These are phyloP conservation scores for Brachionus sp. DNA, from an alignment of 1,140 invertebrate species.

Conservation along the genomic window DNA sequence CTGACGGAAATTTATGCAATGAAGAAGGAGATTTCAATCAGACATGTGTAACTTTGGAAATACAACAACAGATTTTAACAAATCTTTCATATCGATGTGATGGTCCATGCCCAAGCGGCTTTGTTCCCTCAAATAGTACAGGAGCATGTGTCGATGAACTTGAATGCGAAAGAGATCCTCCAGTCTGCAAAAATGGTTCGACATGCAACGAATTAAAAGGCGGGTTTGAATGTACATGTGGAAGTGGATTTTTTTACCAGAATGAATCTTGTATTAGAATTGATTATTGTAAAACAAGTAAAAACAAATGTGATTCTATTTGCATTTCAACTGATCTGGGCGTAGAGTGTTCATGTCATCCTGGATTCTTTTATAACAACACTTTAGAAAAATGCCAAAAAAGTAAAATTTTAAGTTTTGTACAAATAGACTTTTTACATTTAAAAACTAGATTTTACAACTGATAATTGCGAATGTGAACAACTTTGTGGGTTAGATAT, in stretches of 20 bases:
- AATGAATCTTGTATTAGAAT: background rate
- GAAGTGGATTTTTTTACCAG: background rate
- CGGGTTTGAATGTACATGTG: background rate
- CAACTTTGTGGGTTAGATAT: background rate
- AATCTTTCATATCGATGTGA: background rate
- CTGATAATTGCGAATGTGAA: background rate
- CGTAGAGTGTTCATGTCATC: background rate
- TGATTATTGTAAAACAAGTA: slow-evolving; percentile 17
- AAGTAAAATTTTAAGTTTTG: background rate
- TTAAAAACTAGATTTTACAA: background rate
- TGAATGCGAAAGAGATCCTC: background rate
- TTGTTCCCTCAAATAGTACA: background rate
- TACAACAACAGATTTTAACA: background rate
- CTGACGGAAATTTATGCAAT: background rate
- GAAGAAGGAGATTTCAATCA: background rate
- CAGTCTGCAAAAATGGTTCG: background rate
- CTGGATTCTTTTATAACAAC: background rate
- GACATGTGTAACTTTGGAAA: background rate
- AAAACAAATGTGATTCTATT: slow-evolving; percentile 21
- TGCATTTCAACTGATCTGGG: background rate
- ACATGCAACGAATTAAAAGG: background rate
- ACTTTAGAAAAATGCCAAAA: background rate
- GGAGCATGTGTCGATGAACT: slow-evolving; percentile 21
- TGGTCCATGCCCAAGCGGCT: background rate
- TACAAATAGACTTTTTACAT: background rate